Evolutionary conservation across 1,140 invertebrate species (phyloP), one percentile per base, ranked within the genome.

Genomic region (Cotesia vestalis): DNA sequence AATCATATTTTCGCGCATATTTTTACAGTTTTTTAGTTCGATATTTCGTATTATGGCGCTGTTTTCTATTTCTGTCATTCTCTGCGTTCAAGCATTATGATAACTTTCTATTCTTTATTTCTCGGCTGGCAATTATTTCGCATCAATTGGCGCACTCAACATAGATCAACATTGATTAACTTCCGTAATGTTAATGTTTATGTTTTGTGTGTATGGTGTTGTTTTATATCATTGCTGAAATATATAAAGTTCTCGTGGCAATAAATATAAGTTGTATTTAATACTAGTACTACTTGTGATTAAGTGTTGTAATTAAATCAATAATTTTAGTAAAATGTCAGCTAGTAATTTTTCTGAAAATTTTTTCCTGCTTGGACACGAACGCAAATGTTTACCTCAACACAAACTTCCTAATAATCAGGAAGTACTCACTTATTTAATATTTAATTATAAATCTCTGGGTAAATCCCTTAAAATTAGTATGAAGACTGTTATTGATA

Each of bases 361-460:
- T 38, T 34, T 67, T 53, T 67, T 52, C 53, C 51, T 67, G n/a
- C 14, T 67, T 53, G 66, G 51, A 12, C 35, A 52, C 20, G 66
- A 67, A 67, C 17, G 66, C 14, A 55, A 67, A 38, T 52, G 4
- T 34, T 12, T 53, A 67, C 51, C 66, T 53, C 66, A 67, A 67
- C 66, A 46, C 3, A 67, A 67, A 53, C 14, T 67, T 34, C 66
- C 66, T 27, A 67, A 4, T 67, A 34, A 53, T 53, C 66, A 53
- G 52, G 66, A 67, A 67, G 66, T 67, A 34, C 35, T 67, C 12
- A 67, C 51, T 67, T 67, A 52, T 12, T 53, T 67, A 14, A 67
- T 67, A 5, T 67, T 52, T 35, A 53, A 67, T 67, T 14, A 67
- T 67, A 52, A 67, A 53, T 67, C 66, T 55, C 40, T 67, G 4